Evolutionary conservation across 1,140 invertebrate genomes (phyloP), one percentile per base, ranked within the genome.

Genomic region (Musca vetustissima): DNA sequence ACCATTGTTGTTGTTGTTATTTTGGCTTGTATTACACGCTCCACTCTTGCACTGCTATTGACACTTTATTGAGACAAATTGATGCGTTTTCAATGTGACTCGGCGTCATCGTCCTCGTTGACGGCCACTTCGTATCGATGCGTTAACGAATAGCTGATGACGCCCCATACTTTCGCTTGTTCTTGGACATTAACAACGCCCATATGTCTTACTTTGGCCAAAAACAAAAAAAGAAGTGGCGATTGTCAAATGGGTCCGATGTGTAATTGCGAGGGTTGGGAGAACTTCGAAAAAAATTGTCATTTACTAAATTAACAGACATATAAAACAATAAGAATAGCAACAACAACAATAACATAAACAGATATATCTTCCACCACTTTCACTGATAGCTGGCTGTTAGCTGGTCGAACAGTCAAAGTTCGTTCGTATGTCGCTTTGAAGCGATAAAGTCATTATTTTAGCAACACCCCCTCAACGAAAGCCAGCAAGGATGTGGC

Each of bases 41-140:
- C 36, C 13, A 13, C 36, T 61, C 57, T 7, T 25, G 57, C 22
- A 15, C 22, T 49, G 66, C 66, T 43, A 52, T 67, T 55, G 66
- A 55, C 49, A 52, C 66, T 67, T 55, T 52, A 67, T 67, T 53
- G 66, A 49, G 66, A 67, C 66, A 67, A 67, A 67, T 67, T 67
- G 66, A 55, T 66, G 65, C 65, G 49, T 52, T 48, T 36, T 61
- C 15, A 36, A 61, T 61, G 57, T 43, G 28, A 36, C 28, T 19
- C 22, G 13, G 43, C n/a, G n/a, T n/a, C n/a, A n/a, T 65, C 64
- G 48, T 49, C 48, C 25, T n/a, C n/a, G n/a, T n/a, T 6, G 22
- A 19, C 47, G 13, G 64, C 36, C 13, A 13, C 13, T 13, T 13
- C 15, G 49, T 32, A 32, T 43, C 36, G 36, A 43, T 43, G 36